These are phyloP conservation scores for Elmis aenea DNA, from an alignment of 2,888 invertebrate genomes.

Conservation along the genomic window DNA sequence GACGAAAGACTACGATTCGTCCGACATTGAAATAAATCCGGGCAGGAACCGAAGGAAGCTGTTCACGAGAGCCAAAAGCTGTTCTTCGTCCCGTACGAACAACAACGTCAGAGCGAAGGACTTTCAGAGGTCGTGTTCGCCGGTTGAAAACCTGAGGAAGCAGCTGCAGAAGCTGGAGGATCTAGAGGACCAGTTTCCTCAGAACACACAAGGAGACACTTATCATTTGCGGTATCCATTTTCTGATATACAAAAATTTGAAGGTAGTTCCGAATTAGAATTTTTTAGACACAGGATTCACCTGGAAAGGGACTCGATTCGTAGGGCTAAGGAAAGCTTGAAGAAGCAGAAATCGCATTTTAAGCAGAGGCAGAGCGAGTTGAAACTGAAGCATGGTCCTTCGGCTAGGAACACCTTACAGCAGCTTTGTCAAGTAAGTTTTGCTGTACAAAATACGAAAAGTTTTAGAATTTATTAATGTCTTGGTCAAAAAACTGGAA, in stretches of 20 bases:
- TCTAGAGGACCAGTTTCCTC: conserved; percentile 73
- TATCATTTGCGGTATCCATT: conserved; percentile 79
- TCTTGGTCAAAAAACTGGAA: no score
- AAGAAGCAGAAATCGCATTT: conserved; percentile 64
- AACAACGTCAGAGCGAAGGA: conserved; percentile 50
- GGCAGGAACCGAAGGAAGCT: conserved; percentile 61
- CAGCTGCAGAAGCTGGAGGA: conserved; percentile 78
- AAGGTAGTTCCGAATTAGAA: conserved; percentile 65
- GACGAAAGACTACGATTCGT: conserved; percentile 46
- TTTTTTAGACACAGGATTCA: conserved; percentile 80
- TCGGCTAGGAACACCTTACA: conserved; percentile 52
- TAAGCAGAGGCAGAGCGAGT: conserved; percentile 57
- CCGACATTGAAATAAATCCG: conserved; percentile 48
- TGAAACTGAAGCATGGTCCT: conserved; percentile 45
- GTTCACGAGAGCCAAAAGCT: conserved; percentile 66
- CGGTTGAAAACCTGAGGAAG: conserved; percentile 72
- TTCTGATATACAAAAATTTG: conserved; percentile 54
- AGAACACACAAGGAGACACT: conserved; percentile 61
- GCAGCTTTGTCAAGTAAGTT: conserved; percentile 51
- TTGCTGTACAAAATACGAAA: no score
- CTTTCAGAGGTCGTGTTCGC: conserved; percentile 59
- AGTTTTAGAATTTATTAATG: no score
- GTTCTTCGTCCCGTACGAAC: conserved; percentile 64
- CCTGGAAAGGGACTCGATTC: conserved; percentile 74
- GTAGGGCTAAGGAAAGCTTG: conserved; percentile 74